A percentile compares a stretch with the other conserved stretches of the same genome.
Conservation (phyloP, 2,888 invertebrate species). For the Phrixothrix hirtus region DNA sequence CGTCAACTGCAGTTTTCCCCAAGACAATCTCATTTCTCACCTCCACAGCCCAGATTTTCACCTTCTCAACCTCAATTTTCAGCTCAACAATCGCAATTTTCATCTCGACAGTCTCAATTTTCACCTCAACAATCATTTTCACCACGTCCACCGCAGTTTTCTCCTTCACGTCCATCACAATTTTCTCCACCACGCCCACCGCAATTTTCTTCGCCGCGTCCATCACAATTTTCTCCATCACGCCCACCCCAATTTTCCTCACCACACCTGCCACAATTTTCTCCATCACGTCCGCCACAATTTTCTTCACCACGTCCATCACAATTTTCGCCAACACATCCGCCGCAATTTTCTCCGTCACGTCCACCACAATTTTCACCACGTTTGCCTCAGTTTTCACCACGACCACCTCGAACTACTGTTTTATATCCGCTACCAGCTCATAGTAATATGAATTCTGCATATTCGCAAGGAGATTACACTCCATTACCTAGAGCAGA, state of each 20-base stretch:
- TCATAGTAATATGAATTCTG: constrained; percentile 37
- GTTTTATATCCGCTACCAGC: constrained; percentile 51
- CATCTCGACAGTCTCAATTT: constrained; percentile 52
- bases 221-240: constrained; percentile 52
- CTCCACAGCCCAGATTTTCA: constrained; percentile 52
- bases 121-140: constrained; percentile 46
- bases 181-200: constrained; percentile 53
- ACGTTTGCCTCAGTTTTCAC: constrained; percentile 52
- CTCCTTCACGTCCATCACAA: constrained; percentile 42
- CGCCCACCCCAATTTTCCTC: constrained; percentile 36
- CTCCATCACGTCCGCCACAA: no score
- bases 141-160: constrained; percentile 52
- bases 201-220: constrained; percentile 53
- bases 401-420: constrained; percentile 44
- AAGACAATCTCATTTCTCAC: constrained; percentile 40
- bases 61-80: constrained; percentile 45
- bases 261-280: no score
- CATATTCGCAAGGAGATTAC: constrained; percentile 52
- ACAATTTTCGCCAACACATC: constrained; percentile 44
- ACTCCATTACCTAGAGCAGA: constrained; percentile 70
- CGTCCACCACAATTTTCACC: constrained; percentile 51
- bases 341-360: constrained; percentile 44
- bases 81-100: constrained; percentile 51
- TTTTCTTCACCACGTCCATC: no score
- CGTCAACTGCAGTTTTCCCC: constrained; percentile 53